Base-by-base conservation (phyloP, 2,888 invertebrate species). In the Catocala sponsa region DNA sequence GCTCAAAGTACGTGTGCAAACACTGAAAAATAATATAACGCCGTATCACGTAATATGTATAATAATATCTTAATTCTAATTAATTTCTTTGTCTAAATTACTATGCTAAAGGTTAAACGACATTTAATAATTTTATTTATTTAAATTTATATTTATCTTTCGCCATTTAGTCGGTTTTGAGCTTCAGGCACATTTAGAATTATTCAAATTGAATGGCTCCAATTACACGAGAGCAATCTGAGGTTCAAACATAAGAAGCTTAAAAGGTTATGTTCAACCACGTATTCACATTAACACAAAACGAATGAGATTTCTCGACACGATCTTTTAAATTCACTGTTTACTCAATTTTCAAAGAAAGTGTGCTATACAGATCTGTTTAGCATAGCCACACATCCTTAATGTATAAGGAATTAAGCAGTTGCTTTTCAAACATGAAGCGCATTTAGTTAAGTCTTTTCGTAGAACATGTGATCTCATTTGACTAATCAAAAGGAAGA, bases 401-500 rank as follows among this genome's bases (percentile, higher is more conserved):
- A 52, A 55, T 62, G 32, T 52, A 10, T 56, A 38, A 13, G 46
- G 51, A 51, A 59, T 63, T 46, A 63, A 62, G 58, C 52, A 61
- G 44, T 47, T 46, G 43, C 53, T 53, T 25, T 43, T 38, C 50
- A 68, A 72, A 68, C 48, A 63, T 15, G 11, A 32, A 52, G 15
- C 65, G 61, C 61, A 67, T 59, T 48, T 53, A 9, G 11, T 46
- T 4, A 46, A 43, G 38, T 33, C 55, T 57, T 55, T 72, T 74
- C 70, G 56, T n/a, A 64, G 75, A 72, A 70, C 44, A 54, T 62
- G 62, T 65, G 59, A 67, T 65, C 63, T 72, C 66, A 79, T 78
- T 76, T 71, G 68, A 65, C 68, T 78, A 72, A 76, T 70, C 59
- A 67, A 58, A 74, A 74, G 70, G 59, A 56, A 82, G 79, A 86